Base-by-base conservation (phyloP, 1,140 invertebrate species). In the Hetaerina americana region DNA sequence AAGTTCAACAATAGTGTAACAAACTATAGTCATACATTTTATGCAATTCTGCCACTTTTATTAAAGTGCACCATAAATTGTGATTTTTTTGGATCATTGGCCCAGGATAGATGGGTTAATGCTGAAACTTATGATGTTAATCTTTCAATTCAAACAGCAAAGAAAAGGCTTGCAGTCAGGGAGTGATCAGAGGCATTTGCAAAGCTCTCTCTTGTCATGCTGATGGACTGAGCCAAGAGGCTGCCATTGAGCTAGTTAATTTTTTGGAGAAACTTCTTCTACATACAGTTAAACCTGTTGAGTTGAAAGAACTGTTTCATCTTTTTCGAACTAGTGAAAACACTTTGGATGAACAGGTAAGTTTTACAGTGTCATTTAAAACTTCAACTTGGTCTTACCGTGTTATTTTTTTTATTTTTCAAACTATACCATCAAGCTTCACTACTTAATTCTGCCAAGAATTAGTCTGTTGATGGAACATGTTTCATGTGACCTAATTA, bases 241-340 rank as follows among this genome's bases (percentile, higher is more conserved):
- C 82, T 71, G 76, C 81, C 73, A 81, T 82, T 71, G 82, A 85
- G 75, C 76, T 88, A 27, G 83, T 88, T 66, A 81, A 82, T 73
- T 75, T 88, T 12, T 78, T 88, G 29, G 86, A 88, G 78, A 80
- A 80, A 73, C 78, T 88, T 22, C 85, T 85, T 66, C 84, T 82
- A 67, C 79, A 86, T 66, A 88, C 86, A 66, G 84, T 88, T 70
- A 82, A 82, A 24, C 80, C 86, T 0, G 77, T 77, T 24, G 86
- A 88, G 77, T 77, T 88, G 0, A 88, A 87, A 77, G 80, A 84
- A 28, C 75, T 85, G 68, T 83, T 84, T 69, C 77, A 79, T 40
- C 76, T 84, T 6, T 75, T 85, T 5, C 78, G 79, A 76, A 72
- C 77, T 15, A 76, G 78, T 72, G 79, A 80, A 77, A 79, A 75